Base-by-base conservation (phyloP, 2,888 invertebrate genomes). In the Hoplodrina ambigua region DNA sequence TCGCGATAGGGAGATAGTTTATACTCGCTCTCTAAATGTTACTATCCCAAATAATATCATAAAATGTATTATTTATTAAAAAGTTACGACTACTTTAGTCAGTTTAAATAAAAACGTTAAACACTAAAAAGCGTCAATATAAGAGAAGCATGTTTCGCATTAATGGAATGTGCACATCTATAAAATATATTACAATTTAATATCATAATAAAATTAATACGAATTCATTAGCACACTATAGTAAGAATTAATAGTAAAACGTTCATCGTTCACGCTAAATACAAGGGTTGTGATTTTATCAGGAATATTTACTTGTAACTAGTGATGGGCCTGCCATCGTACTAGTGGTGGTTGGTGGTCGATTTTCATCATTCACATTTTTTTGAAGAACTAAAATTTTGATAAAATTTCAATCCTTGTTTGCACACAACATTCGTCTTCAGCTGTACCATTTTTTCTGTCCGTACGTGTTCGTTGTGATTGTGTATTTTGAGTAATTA, bases 151-250 rank as follows among this genome's bases (percentile, higher is more conserved):
- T 93, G 94, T 94, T 93, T 91, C 90, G 93, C 93, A 92, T 93
- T 88, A 94, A 95, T 92, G 94, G 94, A 94, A 94, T 94, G 94
- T 93, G 87, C 88, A 91, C 88, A 87, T 91, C 90, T 93, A 92
- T 91, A 92, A 91, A 91, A 91, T 95, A 94, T 94, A 94, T 93
- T 95, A 95, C 94, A 95, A 90, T 92, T 93, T 91, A 91, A 90
- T 90, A 89, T 89, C 89, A 90, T 91, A 91, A 90, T 93, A 92
- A 91, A 94, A 94, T 94, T 95, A 94, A 93, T 94, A 94, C 91
- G 91, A 94, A 91, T 94, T 94, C 91, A 95, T 95, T 96, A 96
- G 95, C 94, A 96, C 96, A 93, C 95, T 96, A 95, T 87, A 92
- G 88, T 94, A 94, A 93, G 83, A 92, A 94, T 94, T 95, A 94